These are phyloP conservation scores for Neodiprion pinetum DNA, from an alignment of 1,140 invertebrate genomes.

Conservation along the genomic window DNA sequence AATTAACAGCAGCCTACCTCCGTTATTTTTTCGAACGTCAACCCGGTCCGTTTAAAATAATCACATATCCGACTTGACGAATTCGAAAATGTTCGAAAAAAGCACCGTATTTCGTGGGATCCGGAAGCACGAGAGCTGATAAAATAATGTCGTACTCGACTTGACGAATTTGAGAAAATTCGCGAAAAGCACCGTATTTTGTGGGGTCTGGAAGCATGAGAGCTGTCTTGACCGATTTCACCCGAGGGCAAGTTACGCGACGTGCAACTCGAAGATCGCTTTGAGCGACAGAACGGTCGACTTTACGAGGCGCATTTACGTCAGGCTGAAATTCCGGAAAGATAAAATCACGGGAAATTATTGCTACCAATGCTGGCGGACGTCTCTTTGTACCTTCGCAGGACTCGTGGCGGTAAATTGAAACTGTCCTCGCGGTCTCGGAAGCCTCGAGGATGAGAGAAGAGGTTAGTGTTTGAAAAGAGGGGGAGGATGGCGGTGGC, in stretches of 20 bases:
- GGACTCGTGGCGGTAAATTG: not conserved
- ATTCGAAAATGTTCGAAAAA: no score
- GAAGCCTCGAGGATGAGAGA: no score
- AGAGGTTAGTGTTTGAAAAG: no score
- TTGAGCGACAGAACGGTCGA: constrained; percentile 49
- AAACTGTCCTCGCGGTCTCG: no score
- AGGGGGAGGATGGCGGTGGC: not conserved
- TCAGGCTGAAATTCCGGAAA: constrained; percentile 49
- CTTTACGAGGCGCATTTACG: constrained; percentile 52
- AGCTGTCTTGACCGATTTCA: not conserved
- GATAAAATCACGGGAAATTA: constrained; percentile 54
- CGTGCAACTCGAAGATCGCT: constrained; percentile 40
- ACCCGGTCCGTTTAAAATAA: no score
- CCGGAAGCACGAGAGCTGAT: not conserved
- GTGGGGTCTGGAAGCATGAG: not conserved
- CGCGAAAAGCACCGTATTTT: no score
- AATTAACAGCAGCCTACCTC: no score
- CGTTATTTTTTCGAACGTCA: no score
- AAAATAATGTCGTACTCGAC: no score
- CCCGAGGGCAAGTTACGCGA: not conserved
- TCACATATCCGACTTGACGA: no score
- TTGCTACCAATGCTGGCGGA: constrained; percentile 40
- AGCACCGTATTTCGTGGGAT: no score
- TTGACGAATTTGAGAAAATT: no score
- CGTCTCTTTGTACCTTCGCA: not conserved